phyloP scores from a whole-genome alignment of 1,140 invertebrate species.

The Catajapyx aquilonaris region DNA sequence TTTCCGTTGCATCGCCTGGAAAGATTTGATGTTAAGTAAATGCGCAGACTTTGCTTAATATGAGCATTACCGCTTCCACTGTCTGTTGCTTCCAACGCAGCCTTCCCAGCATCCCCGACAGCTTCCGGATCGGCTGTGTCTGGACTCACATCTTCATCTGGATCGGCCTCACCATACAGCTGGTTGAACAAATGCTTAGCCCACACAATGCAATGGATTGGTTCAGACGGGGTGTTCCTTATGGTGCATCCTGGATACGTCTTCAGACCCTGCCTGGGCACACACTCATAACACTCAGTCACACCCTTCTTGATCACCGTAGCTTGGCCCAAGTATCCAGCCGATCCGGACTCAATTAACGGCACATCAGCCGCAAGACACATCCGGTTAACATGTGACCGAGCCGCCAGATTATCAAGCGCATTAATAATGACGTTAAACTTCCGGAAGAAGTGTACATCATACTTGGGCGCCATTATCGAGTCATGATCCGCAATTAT shows the following conservation, averaged over 20 bases:
- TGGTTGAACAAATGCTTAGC: conserved; percentile 89
- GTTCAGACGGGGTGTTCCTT: conserved; percentile 96
- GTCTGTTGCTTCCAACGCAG: conserved; percentile 23
- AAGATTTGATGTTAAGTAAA: too few relatives aligned
- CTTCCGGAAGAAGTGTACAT: conserved; percentile 74
- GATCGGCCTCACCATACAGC: conserved; percentile 87
- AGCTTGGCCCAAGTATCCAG: conserved; percentile 87
- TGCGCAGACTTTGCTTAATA: not conserved
- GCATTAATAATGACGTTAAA: conserved; percentile 93
- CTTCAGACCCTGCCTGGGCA: conserved; percentile 74
- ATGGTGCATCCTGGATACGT: conserved; percentile 96
- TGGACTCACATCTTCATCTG: conserved; percentile 94
- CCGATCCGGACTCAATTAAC: conserved; percentile 88
- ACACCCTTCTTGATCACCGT: conserved; percentile 59
- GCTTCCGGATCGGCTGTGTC: conserved; percentile 85
- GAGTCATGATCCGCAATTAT: conserved; percentile 83
- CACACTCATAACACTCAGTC: conserved; percentile 95
- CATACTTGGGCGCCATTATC: conserved; percentile 79
- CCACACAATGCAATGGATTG: conserved; percentile 99
- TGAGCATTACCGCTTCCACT: conserved; percentile 35
- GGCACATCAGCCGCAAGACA: conserved; percentile 87
- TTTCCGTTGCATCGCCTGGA: conserved; percentile 17
- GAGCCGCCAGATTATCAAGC: conserved; percentile 84
- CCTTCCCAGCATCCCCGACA: conserved; percentile 27
- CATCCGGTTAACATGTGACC: conserved; percentile 98